These are phyloP conservation scores for Unio pictorum DNA, from an alignment of 2,888 invertebrate genomes.

Conservation along the genomic window DNA sequence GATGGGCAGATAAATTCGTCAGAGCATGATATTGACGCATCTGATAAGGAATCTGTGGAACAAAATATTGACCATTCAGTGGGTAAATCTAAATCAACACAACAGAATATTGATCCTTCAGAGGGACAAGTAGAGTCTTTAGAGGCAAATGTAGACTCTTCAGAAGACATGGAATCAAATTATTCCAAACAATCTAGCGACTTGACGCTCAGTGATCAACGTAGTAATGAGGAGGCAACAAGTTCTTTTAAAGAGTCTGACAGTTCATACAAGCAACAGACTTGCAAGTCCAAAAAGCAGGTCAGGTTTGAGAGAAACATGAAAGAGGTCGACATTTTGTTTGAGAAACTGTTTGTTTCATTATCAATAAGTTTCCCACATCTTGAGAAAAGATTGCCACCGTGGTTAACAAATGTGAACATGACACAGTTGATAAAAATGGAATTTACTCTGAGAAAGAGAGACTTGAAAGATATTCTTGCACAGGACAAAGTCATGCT, in stretches of 20 bases:
- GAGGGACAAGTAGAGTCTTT: no score
- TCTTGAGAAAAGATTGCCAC: constrained; percentile 72
- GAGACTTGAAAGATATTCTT: constrained; percentile 78
- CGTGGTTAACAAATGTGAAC: constrained; percentile 80
- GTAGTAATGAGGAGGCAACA: constrained; percentile 60
- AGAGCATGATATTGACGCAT: no score
- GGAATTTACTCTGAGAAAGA: constrained; percentile 79
- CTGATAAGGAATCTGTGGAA: no score
- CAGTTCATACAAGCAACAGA: constrained; percentile 2
- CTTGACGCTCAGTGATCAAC: constrained; percentile 58
- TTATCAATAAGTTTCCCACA: constrained; percentile 55
- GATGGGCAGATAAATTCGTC: no score
- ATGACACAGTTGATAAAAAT: constrained; percentile 81
- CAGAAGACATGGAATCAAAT: constrained; percentile 12
- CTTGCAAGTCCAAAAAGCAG: no score
- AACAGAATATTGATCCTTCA: no score
- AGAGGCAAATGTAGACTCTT: background rate
- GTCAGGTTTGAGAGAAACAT: no score
- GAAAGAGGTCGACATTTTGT: constrained; percentile 8
- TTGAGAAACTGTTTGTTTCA: constrained; percentile 31
- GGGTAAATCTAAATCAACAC: no score
- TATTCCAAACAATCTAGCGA: constrained; percentile 60
- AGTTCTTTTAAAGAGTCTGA: constrained; percentile 69
- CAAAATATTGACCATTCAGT: no score
- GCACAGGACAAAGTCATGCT: constrained; percentile 77